Conservation (phyloP, 2,797 vertebrate species). For the Cephalopachus bancanus region DNA sequence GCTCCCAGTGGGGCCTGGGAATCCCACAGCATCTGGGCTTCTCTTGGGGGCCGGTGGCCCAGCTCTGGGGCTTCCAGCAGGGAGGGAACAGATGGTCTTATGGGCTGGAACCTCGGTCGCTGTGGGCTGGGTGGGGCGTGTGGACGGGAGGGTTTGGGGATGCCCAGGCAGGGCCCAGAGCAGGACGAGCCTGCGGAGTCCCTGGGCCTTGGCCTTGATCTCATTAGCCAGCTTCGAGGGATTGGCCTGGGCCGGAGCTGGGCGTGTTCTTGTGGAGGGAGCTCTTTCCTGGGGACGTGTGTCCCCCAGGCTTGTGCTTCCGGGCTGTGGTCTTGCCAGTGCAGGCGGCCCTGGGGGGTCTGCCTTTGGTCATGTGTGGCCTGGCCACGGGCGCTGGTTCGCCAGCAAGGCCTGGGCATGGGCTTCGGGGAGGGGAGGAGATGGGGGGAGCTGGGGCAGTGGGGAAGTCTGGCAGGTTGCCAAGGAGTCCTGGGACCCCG, state of each 20-base stretch:
- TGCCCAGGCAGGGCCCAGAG: neutral
- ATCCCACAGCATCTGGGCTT: no score
- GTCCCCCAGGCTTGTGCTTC: neutral
- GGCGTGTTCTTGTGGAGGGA: neutral
- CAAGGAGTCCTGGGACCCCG: neutral
- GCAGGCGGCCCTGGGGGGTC: accelerated
- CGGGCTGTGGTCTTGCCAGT: neutral
- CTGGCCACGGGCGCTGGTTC: no score
- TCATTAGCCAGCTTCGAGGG: neutral
- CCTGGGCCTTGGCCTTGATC: no score
- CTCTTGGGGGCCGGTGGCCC: no score
- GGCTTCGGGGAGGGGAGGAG: neutral
- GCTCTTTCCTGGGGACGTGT: accelerated
- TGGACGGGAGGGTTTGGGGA: no score
- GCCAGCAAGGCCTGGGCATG: neutral
- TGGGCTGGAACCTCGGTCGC: no score
- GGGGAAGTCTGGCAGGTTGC: neutral
- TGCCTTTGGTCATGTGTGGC: accelerated
- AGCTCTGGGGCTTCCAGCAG: no score
- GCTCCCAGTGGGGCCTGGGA: no score
- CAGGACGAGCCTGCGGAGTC: no score
- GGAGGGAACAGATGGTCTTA: no score
- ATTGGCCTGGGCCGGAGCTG: neutral
- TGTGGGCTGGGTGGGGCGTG: no score
- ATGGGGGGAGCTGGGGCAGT: accelerated